Base-by-base conservation (phyloP, 2,888 invertebrate species). In the Pseudoips prasinana region DNA sequence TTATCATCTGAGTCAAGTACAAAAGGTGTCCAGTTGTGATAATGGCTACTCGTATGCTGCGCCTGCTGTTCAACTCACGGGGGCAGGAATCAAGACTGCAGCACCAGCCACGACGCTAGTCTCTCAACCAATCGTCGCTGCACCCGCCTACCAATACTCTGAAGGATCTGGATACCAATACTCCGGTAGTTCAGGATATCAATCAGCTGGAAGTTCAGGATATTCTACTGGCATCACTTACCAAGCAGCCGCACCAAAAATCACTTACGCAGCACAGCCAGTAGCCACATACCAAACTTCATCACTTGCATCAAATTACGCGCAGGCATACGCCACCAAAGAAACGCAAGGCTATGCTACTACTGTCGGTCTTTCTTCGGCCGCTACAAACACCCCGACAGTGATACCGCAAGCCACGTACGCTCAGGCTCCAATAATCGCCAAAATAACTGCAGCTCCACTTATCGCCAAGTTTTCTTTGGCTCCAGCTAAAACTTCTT, bases 321-420 rank as follows among this genome's bases (percentile, higher is more conserved):
- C 68, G 29, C 53, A 68, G 33, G 49, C 53, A 33, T 66, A 51
- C 8, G 18, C 54, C 20, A 49, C 67, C 2, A 88, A 53, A 64
- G 90, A 90, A 47, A 77, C 76, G 8, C 90, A 91, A 38, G 90
- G 91, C 46, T 90, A 91, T 39, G 79, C 89, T 4, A 91, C 90
- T 17, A 81, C 90, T 7, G 87, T 90, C 2, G 90, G 88, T 3
- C 76, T 90, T 0, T 91, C 91, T 2, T 66, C 72, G 10, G 72
- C 60, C 17, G 62, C 71, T 1, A 59, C 79, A 1, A 55, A 68
- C 3, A 58, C 58, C 11, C 73, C 71, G 57, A 84, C 82, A 10
- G 72, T 86, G n/a, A 77, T 68, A 10, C 87, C 89, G 0, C 62
- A 64, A 36, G 77, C 79, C 10, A 84, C 86, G 3, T 90, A 89